Conservation (phyloP, 2,888 invertebrate species). For the Mechanitis mazaeus region DNA sequence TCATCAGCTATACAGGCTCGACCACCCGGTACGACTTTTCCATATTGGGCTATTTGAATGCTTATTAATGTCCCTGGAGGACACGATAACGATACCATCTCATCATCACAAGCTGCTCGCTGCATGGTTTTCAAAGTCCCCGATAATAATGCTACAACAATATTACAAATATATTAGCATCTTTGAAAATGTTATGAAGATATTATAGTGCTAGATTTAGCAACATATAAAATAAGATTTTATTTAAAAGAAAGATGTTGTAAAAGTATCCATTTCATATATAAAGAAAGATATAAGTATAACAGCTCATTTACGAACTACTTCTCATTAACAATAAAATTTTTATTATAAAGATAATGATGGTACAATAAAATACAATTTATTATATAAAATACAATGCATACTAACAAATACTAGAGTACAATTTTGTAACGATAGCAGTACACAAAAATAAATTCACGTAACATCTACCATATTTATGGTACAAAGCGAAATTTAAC, state of each 20-base stretch:
- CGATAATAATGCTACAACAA: conserved; percentile 85
- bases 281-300: no score
- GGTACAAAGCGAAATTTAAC: conserved; percentile 5
- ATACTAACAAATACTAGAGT: no score
- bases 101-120: conserved; percentile 92
- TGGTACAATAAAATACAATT: no score
- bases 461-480: conserved; percentile 5
- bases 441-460: not conserved
- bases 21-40: conserved; percentile 74
- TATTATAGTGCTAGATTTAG: not conserved
- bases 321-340: no score
- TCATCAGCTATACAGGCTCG: conserved; percentile 49
- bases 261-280: no score
- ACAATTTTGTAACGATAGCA: no score
- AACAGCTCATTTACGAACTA: no score
- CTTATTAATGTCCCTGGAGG: conserved; percentile 95
- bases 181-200: not conserved
- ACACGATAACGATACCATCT: conserved; percentile 88
- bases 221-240: no score
- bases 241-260: no score
- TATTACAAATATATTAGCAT: not conserved
- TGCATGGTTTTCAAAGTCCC: conserved; percentile 93
- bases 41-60: conserved; percentile 91
- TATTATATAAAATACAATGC: no score
- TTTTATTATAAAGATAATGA: no score